Evolutionary conservation across 2,888 invertebrate genomes (phyloP).

Genomic region (Zeuzera pyrina): DNA sequence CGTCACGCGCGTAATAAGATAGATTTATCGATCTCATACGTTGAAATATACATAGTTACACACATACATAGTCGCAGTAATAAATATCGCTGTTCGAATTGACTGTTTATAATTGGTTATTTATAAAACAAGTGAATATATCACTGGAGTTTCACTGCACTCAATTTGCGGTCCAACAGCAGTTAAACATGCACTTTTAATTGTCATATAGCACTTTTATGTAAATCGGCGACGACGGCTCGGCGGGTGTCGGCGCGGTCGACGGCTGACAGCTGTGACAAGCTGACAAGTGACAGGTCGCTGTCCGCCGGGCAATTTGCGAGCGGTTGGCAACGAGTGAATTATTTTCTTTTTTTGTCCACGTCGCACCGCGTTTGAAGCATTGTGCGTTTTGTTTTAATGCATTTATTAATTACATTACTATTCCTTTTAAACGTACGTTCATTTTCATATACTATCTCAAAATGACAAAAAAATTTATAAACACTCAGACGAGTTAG

Average conservation of each 20-base stretch:
- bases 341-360: conserved; percentile 31
- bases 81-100: no score
- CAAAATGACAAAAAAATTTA: no score
- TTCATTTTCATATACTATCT: no score
- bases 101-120: no score
- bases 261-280: conserved; percentile 49
- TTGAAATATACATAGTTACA: no score
- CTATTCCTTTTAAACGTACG: no score
- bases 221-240: conserved; percentile 52
- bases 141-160: not conserved
- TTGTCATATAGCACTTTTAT: conserved; percentile 57
- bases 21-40: no score
- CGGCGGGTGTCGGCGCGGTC: conserved; percentile 36
- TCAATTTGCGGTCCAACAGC: not conserved
- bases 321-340: conserved; percentile 32
- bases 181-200: conserved; percentile 38
- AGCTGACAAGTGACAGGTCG: conserved; percentile 47
- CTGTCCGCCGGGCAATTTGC: conserved; percentile 54
- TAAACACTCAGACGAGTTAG: no score
- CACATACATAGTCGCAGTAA: no score
- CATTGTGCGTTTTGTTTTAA: conserved; percentile 3
- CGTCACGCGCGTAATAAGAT: no score
- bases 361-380: conserved; percentile 1
- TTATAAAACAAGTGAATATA: no score
- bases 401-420: no score